Evolutionary conservation across 2,888 invertebrate species (phyloP).

Genomic region (Noctua janthina): DNA sequence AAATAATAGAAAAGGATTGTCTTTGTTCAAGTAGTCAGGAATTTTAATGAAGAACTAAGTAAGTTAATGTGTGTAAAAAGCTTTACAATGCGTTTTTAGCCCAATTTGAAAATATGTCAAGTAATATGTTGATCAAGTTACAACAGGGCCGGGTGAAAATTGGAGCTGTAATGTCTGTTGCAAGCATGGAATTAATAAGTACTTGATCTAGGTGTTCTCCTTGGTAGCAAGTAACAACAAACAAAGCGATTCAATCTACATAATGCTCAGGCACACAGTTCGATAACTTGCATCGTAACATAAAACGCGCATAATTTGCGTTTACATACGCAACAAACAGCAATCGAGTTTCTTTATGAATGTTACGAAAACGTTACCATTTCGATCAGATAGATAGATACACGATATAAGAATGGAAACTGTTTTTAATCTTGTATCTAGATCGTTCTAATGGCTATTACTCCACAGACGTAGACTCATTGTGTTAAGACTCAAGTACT

Average conservation of each 20-base stretch:
- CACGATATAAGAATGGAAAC: conserved; percentile 8
- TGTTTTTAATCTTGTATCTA: conserved; percentile 12
- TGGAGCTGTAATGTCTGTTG: not conserved
- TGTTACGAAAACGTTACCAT: conserved; percentile 39
- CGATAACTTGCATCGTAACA: conserved; percentile 31
- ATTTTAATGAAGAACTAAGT: conserved; percentile 42
- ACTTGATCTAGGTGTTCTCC: not conserved
- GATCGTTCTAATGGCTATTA: conserved; percentile 6
- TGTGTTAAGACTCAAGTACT: not conserved
- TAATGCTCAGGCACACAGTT: conserved; percentile 1
- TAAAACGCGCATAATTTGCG: conserved; percentile 30
- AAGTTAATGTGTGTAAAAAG: conserved; percentile 15
- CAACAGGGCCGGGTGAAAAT: not conserved
- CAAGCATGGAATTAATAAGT: not conserved
- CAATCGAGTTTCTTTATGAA: conserved; percentile 26
- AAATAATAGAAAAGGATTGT: conserved; percentile 38
- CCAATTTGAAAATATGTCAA: not conserved
- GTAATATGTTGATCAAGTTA: not conserved
- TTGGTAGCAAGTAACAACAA: not conserved
- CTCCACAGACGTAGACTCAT: not conserved
- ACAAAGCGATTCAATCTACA: conserved; percentile 2
- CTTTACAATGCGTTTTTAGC: conserved; percentile 34
- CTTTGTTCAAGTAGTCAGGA: conserved; percentile 38
- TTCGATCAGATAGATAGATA: conserved; percentile 1
- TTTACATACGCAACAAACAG: conserved; percentile 20